Evolutionary conservation across 1,140 invertebrate genomes (phyloP), one percentile per base, ranked within the genome.

Genomic region (Delia radicum): DNA sequence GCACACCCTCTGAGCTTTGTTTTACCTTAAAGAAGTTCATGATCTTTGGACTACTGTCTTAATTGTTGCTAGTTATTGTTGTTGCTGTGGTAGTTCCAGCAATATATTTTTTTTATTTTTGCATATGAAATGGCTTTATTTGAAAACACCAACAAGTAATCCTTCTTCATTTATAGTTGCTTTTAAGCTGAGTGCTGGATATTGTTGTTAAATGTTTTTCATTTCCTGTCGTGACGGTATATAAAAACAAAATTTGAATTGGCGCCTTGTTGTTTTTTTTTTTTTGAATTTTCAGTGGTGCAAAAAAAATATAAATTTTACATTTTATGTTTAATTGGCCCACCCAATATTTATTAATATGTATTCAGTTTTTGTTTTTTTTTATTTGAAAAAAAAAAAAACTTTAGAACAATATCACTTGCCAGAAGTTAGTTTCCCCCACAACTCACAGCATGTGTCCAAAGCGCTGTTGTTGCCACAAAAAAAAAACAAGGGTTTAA

Each of bases 11-110:
- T 48, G 46, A 71, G 69, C 65, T 72, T 71, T 46, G n/a, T 21
- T 72, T 71, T 29, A 18, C 42, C 7, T 28, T 48, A 28, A 21
- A 18, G 46, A 15, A 55, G 74, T 65, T 75, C 74, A 31, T 75
- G 65, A 75, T 71, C 74, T 72, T 61, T 75, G 67, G 46, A 72
- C 74, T 72, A 55, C 29, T 72, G 74, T 75, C 65, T 75, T 75
- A 75, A 75, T 75, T 75, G 74, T 33, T 62, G 42, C 26, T 37
- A n/a, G n/a, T n/a, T n/a, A n/a, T n/a, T n/a, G n/a, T n/a, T n/a
- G n/a, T n/a, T n/a, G n/a, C n/a, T 71, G 31, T 69, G 29, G 65
- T 37, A 21, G 65, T 69, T 69, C 31, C 65, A 33, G 65, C 48
- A 55, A 55, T 55, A 55, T 55, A 55, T 55, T 21, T 21, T 55